Percentiles rank a stretch among this genome's conserved stretches.
phyloP scores from a whole-genome alignment of 2,888 invertebrate species.

The Scaeva pyrastri region DNA sequence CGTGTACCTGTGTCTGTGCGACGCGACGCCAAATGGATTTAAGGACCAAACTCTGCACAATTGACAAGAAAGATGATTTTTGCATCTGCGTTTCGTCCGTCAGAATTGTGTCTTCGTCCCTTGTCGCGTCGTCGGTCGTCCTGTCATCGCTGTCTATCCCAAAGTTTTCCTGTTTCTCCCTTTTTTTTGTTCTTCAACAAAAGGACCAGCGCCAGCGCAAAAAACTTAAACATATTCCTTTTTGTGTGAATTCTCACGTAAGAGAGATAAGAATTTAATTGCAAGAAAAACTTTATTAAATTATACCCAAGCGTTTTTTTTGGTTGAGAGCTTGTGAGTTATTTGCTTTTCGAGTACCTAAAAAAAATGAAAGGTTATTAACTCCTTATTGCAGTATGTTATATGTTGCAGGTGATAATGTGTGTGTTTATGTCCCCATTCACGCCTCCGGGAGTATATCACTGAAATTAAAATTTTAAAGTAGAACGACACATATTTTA shows the following conservation, averaged over 20 bases:
- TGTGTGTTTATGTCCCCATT: not conserved
- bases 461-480: constrained; percentile 9
- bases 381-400: not conserved
- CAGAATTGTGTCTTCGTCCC: constrained; percentile 8
- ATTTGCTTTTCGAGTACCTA: not conserved
- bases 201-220: not conserved
- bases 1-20: not conserved
- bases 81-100: constrained; percentile 46
- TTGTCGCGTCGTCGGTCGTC: not conserved
- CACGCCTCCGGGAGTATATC: constrained; percentile 10
- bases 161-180: constrained; percentile 3
- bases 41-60: constrained; percentile 37
- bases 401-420: not conserved
- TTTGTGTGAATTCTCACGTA: constrained; percentile 17
- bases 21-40: constrained; percentile 3
- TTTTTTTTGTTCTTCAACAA: too few species aligned
- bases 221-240: constrained; percentile 14
- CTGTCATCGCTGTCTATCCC: not conserved
- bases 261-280: constrained; percentile 64
- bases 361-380: constrained; percentile 16
- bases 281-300: constrained; percentile 60
- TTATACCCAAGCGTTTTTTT: constrained; percentile 28
- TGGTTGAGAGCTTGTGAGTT: constrained; percentile 29
- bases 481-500: constrained; percentile 2
- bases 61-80: constrained; percentile 54